Evolutionary conservation across 2,797 vertebrate genomes (phyloP), one percentile per base, ranked within the genome.

Genomic region (Micrastur ruficollis): DNA sequence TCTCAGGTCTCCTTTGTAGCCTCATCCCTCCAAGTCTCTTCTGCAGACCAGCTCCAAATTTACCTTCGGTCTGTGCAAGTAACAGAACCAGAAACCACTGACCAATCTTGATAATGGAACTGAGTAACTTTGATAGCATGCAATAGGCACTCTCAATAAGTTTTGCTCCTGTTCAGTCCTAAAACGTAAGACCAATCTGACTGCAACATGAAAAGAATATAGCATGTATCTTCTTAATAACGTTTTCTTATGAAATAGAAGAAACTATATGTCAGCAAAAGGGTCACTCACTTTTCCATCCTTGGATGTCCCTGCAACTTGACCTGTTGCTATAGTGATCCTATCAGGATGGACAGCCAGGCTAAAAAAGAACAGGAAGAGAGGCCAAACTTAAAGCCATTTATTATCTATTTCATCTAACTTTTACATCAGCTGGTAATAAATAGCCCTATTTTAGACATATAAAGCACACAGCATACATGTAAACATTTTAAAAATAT

Each of bases 271-370:
- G 25, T 78, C 29, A 67, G 23, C 9, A 93, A 85, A 59, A 68
- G 8, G 8, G 29, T 18, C 62, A 97, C 99, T 99, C 98, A 99
- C 99, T 98, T 99, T 99, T 86, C 99, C 99, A 94, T 99, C 99
- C 87, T 99, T 98, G 31, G 99, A 99, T 27, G 99, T 99, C 86
- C 99, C 99, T 18, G 99, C 99, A 78, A 99, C 99, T 97, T 99
- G 99, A 85, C 99, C 99, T 18, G 99, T 99, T 97, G 99, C 99
- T 98, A 99, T 99, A 93, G 99, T 99, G 98, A 99, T 99, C 98
- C 99, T 99, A 97, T 99, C 99, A 29, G 99, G 99, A 96, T 99
- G 99, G 97, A 99, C 98, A 29, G 99, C 99, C 87, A 99, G 98
- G 98, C 99, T 99, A 70, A 46, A 96, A 71, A 40, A 96, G 68